These are phyloP conservation scores for Pogonocherus hispidulus DNA, from an alignment of 2,888 invertebrate species.

Conservation along the genomic window DNA sequence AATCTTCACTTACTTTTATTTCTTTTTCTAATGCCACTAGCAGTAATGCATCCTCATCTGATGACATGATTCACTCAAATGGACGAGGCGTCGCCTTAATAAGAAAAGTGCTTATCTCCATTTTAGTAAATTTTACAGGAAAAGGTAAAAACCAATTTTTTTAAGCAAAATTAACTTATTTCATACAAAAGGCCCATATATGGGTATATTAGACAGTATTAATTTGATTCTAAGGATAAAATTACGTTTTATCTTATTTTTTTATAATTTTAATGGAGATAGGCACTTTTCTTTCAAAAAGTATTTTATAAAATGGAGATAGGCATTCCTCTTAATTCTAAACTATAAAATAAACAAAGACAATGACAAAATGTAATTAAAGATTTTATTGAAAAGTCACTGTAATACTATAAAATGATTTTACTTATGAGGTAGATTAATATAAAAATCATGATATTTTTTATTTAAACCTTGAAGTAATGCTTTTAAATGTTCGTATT, in stretches of 20 bases:
- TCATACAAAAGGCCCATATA: too few species aligned
- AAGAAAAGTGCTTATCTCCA: constrained; percentile 16
- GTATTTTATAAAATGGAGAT: not conserved
- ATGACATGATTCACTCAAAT: too few species aligned
- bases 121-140: constrained; percentile 1
- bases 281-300: too few species aligned
- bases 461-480: not conserved
- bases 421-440: constrained; percentile 1
- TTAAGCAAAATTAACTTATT: too few species aligned
- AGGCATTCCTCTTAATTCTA: not conserved
- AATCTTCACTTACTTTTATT: too few species aligned
- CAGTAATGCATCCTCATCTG: too few species aligned
- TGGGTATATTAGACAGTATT: not conserved
- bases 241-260: not conserved
- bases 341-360: not conserved
- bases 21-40: too few species aligned
- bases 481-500: not conserved
- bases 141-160: not conserved
- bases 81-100: constrained; percentile 45
- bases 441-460: not conserved
- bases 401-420: not conserved
- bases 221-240: not conserved
- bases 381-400: not conserved
- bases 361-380: not conserved
- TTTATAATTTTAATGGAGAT: not conserved